Percentiles rank a stretch among this genome's conserved stretches.
These are phyloP conservation scores for Dione vanillae DNA, from an alignment of 2,888 invertebrate genomes.

Conservation along the genomic window DNA sequence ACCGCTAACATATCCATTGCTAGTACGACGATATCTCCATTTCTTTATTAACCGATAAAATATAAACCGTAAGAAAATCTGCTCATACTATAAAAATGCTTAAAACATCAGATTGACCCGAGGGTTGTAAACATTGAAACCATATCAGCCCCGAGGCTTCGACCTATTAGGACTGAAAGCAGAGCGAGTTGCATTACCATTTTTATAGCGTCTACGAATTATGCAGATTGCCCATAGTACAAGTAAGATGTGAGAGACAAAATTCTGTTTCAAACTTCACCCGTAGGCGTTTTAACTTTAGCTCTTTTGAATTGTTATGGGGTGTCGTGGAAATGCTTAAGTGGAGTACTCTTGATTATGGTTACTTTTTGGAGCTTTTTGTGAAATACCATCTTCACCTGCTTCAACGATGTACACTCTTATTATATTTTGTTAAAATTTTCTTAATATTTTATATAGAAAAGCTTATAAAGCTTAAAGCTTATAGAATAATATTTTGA, in stretches of 20 bases:
- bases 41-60: not conserved
- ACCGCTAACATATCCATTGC: too few relatives aligned
- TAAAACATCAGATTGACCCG: slow-evolving; percentile 24
- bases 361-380: not conserved
- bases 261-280: slow-evolving; percentile 28
- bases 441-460: not conserved
- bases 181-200: slow-evolving; percentile 73
- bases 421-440: not conserved
- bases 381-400: not conserved
- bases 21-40: not conserved
- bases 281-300: slow-evolving; percentile 30
- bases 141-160: slow-evolving; percentile 24
- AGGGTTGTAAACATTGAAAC: slow-evolving; percentile 31
- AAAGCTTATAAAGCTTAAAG: too few relatives aligned
- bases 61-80: not conserved
- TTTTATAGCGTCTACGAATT: slow-evolving; percentile 80
- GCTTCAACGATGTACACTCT: not conserved
- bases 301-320: slow-evolving; percentile 24
- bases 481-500: not conserved
- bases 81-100: not conserved
- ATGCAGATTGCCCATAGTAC: slow-evolving; percentile 75
- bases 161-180: slow-evolving; percentile 61
- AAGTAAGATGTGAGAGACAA: slow-evolving; percentile 56
- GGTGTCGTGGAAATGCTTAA: slow-evolving; percentile 21
- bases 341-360: slow-evolving; percentile 18